Percentiles rank a stretch among this genome's conserved stretches.
These are phyloP conservation scores for Entelurus aequoreus DNA, from an alignment of 2,113 vertebrate genomes.

Conservation along the genomic window DNA sequence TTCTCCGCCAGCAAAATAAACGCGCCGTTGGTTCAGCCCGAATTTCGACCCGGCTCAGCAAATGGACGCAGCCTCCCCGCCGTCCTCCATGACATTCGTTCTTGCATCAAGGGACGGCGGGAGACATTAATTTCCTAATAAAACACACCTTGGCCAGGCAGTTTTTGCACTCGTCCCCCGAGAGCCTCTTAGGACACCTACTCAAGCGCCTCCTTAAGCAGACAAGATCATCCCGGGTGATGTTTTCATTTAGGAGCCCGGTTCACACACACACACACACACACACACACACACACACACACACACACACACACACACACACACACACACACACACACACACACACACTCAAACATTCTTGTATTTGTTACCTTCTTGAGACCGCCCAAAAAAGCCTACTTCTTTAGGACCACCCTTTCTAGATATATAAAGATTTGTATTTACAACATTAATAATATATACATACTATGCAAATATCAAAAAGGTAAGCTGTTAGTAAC, in stretches of 20 bases:
- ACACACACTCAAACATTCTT: too few species aligned
- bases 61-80: slow-evolving; percentile 45
- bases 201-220: slow-evolving; percentile 42
- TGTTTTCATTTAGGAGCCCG: slow-evolving; percentile 59
- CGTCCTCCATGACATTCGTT: slow-evolving; percentile 46
- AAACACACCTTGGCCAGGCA: slow-evolving; percentile 55
- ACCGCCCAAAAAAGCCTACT: too few species aligned
- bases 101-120: slow-evolving; percentile 34
- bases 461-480: too few species aligned
- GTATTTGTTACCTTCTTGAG: too few species aligned
- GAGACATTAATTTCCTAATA: slow-evolving; percentile 60
- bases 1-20: slow-evolving; percentile 40
- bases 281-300: slow-evolving; percentile 14
- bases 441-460: too few species aligned
- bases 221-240: slow-evolving; percentile 46
- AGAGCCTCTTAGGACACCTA: slow-evolving; percentile 56
- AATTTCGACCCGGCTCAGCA: slow-evolving; percentile 14
- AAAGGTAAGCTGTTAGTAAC: too few species aligned
- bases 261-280: slow-evolving; percentile 27
- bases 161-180: slow-evolving; percentile 48
- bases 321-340: neutral
- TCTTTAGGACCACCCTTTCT: too few species aligned
- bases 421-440: too few species aligned
- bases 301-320: slow-evolving; percentile 22
- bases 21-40: slow-evolving; percentile 17